phyloP scores from a whole-genome alignment of 2,797 vertebrate species.

The Notolabrus celidotus region DNA sequence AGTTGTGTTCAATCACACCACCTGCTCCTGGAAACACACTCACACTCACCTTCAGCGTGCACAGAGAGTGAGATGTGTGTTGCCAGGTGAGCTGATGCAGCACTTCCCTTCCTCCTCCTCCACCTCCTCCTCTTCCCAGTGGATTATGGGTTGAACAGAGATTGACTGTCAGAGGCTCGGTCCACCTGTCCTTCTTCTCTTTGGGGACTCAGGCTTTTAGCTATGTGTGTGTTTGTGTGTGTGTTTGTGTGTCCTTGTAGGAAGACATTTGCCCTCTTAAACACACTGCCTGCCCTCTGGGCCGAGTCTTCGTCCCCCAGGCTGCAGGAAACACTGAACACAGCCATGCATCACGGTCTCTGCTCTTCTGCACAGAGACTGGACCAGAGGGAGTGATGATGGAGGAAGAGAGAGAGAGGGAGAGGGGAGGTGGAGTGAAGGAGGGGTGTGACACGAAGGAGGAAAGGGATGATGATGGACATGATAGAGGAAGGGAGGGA shows the following conservation, averaged over 20 bases:
- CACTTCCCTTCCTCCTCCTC: constrained; percentile 12
- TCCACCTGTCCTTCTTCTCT: constrained; percentile 55
- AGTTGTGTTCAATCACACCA: no score
- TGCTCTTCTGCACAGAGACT: not conserved
- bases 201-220: constrained; percentile 26
- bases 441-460: not conserved
- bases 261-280: constrained; percentile 57
- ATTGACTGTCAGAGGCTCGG: constrained; percentile 58
- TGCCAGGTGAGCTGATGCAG: constrained; percentile 69
- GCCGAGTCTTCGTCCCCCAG: constrained; percentile 39
- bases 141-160: constrained; percentile 61
- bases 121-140: constrained; percentile 24
- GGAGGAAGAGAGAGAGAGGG: not conserved
- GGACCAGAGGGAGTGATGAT: not conserved
- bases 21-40: constrained; percentile 5
- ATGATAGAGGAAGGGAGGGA: not conserved
- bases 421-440: not conserved
- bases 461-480: not conserved
- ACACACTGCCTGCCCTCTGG: constrained; percentile 46
- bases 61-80: constrained; percentile 22
- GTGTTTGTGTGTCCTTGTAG: constrained; percentile 30
- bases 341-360: constrained; percentile 70
- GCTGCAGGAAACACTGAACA: constrained; percentile 48
- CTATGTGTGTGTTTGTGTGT: not conserved
- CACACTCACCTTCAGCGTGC: not conserved